Conservation (phyloP, 2,113 vertebrate species). For the Xiphorhynchus elegans region DNA sequence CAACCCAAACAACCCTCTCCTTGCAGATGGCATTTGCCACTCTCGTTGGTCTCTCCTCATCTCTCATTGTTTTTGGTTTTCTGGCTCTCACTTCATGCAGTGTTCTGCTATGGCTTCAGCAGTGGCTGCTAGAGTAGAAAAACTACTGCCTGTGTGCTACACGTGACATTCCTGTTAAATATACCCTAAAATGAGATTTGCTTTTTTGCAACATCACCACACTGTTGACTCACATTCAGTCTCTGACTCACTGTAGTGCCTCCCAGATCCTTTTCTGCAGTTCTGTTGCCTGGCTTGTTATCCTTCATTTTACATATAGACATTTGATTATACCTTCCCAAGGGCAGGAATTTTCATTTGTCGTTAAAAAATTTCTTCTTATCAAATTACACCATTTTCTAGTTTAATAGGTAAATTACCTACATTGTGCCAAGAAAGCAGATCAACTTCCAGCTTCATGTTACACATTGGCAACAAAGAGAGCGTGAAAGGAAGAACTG, state of each 20-base stretch:
- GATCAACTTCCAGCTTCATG: not conserved
- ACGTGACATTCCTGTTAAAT: constrained; percentile 39
- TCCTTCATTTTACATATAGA: not conserved
- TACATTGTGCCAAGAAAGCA: not conserved
- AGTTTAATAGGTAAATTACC: not conserved
- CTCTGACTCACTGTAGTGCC: constrained; percentile 63
- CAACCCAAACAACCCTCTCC: not conserved
- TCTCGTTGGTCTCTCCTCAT: not conserved
- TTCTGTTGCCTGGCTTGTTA: constrained; percentile 25
- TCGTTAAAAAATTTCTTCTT: not conserved
- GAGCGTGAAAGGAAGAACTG: not conserved
- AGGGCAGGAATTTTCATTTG: not conserved
- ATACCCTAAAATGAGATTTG: constrained; percentile 54
- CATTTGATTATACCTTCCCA: constrained; percentile 9
- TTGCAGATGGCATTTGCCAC: rapidly evolving
- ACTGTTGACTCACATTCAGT: constrained; percentile 57
- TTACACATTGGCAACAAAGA: not conserved
- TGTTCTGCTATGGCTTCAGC: not conserved
- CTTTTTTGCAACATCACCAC: constrained; percentile 62
- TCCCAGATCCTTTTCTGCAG: constrained; percentile 12
- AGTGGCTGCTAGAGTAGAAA: not conserved
- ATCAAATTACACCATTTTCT: not conserved
- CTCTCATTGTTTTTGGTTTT: not conserved
- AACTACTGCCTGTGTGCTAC: constrained; percentile 19
- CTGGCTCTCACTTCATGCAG: not conserved